Percentiles rank a stretch among this genome's conserved stretches.
phyloP scores from a whole-genome alignment of 1,140 invertebrate genomes.

The Hetaerina americana region DNA sequence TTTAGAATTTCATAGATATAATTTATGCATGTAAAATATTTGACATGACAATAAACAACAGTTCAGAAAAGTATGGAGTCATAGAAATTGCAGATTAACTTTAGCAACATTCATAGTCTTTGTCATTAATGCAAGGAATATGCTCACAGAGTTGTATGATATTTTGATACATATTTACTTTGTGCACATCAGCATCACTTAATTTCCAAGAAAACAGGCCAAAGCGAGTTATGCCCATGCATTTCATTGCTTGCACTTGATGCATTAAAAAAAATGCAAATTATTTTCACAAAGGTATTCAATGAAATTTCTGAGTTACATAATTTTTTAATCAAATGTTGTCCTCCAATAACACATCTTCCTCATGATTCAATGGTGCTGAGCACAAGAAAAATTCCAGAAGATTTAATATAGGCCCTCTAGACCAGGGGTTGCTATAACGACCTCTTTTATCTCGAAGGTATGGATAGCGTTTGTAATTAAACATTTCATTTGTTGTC shows the following conservation, averaged over 20 bases:
- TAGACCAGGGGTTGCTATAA: conserved; percentile 79
- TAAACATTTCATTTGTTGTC: conserved; percentile 89
- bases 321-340: conserved; percentile 4
- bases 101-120: no score
- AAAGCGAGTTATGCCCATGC: not conserved
- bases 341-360: conserved; percentile 4
- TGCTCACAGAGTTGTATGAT: not conserved
- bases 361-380: conserved; percentile 3
- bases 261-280: not conserved
- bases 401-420: conserved; percentile 71
- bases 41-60: no score
- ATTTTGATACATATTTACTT: not conserved
- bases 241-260: no score
- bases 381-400: conserved; percentile 79
- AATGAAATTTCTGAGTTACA: not conserved
- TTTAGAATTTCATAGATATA: no score
- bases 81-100: no score
- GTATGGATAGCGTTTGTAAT: conserved; percentile 81
- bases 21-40: no score
- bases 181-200: no score
- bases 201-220: not conserved
- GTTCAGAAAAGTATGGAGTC: no score
- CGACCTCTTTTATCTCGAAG: conserved; percentile 71
- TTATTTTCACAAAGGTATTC: not conserved
- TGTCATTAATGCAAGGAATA: no score